phyloP scores from a whole-genome alignment of 2,888 invertebrate species.

The Epiperipatus broadwayi region DNA sequence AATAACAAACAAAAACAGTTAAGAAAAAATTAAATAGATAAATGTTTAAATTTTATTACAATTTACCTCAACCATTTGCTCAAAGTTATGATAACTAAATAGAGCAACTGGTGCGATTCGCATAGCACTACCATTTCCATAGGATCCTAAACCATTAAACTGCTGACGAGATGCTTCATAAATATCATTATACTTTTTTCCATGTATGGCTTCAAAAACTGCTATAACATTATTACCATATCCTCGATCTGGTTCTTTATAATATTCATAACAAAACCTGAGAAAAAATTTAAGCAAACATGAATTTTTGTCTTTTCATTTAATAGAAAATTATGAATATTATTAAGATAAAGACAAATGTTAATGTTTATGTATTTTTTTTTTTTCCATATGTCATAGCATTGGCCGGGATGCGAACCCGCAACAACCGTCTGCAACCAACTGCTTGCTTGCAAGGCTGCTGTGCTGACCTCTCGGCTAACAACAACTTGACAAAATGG shows the following conservation, averaged over 20 bases:
- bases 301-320: background rate
- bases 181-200: too few relatives aligned
- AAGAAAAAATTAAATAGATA: too few relatives aligned
- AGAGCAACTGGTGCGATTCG: conserved; percentile 45
- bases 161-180: background rate
- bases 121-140: conserved; percentile 61
- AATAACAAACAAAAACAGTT: too few relatives aligned
- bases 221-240: conserved; percentile 42
- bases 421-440: too few relatives aligned
- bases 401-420: too few relatives aligned
- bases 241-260: conserved; percentile 40
- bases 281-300: conserved; percentile 16
- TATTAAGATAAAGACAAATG: too few relatives aligned
- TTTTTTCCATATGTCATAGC: too few relatives aligned
- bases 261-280: conserved; percentile 43
- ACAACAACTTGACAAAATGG: too few relatives aligned
- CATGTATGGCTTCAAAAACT: conserved; percentile 32
- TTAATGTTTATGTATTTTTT: too few relatives aligned
- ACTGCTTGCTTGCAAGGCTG: too few relatives aligned
- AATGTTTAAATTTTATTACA: too few relatives aligned
- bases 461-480: too few relatives aligned
- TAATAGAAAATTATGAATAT: background rate
- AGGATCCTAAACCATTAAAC: conserved; percentile 36
- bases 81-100: conserved; percentile 31
- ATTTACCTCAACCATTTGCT: conserved; percentile 33